Percentiles rank a stretch among this genome's conserved stretches.
Evolutionary conservation across 2,888 invertebrate genomes (phyloP).

Genomic region (Dichetophora obliterata): DNA sequence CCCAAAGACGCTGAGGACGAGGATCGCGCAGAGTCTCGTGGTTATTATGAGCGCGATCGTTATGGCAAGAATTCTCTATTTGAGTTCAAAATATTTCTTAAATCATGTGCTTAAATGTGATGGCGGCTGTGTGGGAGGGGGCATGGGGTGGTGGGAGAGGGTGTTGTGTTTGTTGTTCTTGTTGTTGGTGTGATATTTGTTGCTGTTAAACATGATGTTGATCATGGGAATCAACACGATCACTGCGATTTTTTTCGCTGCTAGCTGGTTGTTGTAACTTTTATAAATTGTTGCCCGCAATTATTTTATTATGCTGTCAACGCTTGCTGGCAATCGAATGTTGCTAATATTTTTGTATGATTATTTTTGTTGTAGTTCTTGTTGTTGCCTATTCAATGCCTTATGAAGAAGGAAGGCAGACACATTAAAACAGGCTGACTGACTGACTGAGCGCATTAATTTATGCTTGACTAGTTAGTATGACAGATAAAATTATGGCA

Average conservation of each 20-base stretch:
- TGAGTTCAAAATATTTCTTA: constrained; percentile 31
- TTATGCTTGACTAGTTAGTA: not conserved
- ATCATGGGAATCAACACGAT: constrained; percentile 61
- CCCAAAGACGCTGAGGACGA: not conserved
- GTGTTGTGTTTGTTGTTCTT: constrained; percentile 57
- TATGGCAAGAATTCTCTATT: constrained; percentile 25
- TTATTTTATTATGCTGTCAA: constrained; percentile 69
- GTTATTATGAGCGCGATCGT: constrained; percentile 10
- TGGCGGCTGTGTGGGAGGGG: not conserved
- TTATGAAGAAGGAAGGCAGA: not conserved
- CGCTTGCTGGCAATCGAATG: constrained; percentile 61
- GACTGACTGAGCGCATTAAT: not conserved
- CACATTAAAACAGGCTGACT: not conserved
- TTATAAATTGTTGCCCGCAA: constrained; percentile 54
- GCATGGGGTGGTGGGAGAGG: not conserved
- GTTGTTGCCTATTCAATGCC: not conserved
- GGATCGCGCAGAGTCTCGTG: not conserved
- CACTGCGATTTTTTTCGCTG: constrained; percentile 20
- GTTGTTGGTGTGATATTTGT: constrained; percentile 63
- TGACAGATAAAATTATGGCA: constrained; percentile 3
- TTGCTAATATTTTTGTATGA: not conserved
- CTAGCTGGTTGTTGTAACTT: constrained; percentile 43
- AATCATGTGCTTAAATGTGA: constrained; percentile 27
- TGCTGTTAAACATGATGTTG: constrained; percentile 64
- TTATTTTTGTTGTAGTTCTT: not conserved